Percentiles rank a stretch among this genome's conserved stretches.
Conservation (phyloP, 1,140 invertebrate species). For the Caligus rogercresseyi region DNA sequence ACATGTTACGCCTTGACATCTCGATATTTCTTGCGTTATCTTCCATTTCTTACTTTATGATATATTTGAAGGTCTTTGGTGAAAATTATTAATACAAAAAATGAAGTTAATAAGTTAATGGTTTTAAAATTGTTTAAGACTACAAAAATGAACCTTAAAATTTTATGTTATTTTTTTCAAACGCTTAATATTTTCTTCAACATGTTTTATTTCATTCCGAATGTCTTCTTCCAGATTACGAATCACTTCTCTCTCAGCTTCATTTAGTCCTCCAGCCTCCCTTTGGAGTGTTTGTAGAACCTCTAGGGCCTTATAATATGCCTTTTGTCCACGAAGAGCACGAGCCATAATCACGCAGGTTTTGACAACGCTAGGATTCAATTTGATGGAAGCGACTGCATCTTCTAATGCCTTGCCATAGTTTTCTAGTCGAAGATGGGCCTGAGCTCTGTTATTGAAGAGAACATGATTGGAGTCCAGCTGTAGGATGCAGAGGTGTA, state of each 20-base stretch:
- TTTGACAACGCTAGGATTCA: slow-evolving; percentile 9
- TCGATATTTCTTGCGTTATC: too few relatives aligned
- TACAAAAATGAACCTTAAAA: too few relatives aligned
- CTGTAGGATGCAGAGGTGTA: slow-evolving; percentile 1
- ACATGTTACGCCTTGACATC: too few relatives aligned
- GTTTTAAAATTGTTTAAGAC: too few relatives aligned
- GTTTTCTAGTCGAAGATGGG: neutral
- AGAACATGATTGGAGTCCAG: slow-evolving; percentile 2
- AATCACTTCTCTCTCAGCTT: neutral
- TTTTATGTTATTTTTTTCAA: too few relatives aligned
- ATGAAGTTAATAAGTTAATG: too few relatives aligned
- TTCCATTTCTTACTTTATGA: too few relatives aligned
- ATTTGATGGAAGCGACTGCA: neutral
- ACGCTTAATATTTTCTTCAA: neutral
- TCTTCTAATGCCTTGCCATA: neutral
- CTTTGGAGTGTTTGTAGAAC: neutral
- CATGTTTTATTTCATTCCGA: neutral
- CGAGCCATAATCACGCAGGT: neutral
- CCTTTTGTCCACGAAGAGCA: slow-evolving; percentile 1
- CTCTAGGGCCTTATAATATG: neutral
- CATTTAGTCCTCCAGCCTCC: neutral
- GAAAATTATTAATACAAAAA: too few relatives aligned
- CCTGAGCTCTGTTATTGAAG: slow-evolving; percentile 14
- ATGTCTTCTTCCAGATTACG: neutral
- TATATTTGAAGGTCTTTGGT: too few relatives aligned